Conservation (phyloP, 2,888 invertebrate genomes). For the Keiferia lycopersicella region DNA sequence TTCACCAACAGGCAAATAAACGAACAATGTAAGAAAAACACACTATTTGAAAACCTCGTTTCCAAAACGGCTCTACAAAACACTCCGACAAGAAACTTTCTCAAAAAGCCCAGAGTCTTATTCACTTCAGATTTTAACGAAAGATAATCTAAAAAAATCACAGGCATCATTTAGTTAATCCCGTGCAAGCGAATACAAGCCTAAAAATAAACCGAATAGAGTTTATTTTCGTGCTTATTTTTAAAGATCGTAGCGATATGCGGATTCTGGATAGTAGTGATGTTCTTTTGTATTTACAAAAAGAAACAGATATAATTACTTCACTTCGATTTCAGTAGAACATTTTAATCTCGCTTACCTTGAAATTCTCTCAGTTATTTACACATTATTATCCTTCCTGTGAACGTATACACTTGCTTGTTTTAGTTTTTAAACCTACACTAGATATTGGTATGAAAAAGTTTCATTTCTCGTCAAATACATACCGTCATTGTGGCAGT, state of each 20-base stretch:
- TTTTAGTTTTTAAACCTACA: no score
- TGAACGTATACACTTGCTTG: no score
- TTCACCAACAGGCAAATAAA: not conserved
- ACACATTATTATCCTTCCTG: no score
- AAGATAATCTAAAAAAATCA: conserved; percentile 34
- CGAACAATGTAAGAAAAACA: not conserved
- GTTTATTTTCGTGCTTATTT: not conserved
- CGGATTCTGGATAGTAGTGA: conserved; percentile 9
- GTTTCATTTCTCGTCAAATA: no score
- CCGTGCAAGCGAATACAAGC: conserved; percentile 13
- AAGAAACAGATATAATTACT: no score
- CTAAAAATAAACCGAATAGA: not conserved
- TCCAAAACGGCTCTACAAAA: conserved; percentile 5
- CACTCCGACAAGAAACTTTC: conserved; percentile 20
- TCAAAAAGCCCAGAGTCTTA: conserved; percentile 29
- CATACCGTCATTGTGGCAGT: no score
- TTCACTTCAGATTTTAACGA: conserved; percentile 32
- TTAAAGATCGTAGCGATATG: not conserved
- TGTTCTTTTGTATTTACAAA: not conserved
- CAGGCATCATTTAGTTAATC: conserved; percentile 27
- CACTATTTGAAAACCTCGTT: not conserved
- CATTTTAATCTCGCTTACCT: no score
- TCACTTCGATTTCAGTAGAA: no score
- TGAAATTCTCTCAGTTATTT: no score
- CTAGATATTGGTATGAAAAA: no score